Evolutionary conservation across 2,113 vertebrate genomes (phyloP), one percentile per base, ranked within the genome.

Genomic region (zebrafish (Danio rerio)): DNA sequence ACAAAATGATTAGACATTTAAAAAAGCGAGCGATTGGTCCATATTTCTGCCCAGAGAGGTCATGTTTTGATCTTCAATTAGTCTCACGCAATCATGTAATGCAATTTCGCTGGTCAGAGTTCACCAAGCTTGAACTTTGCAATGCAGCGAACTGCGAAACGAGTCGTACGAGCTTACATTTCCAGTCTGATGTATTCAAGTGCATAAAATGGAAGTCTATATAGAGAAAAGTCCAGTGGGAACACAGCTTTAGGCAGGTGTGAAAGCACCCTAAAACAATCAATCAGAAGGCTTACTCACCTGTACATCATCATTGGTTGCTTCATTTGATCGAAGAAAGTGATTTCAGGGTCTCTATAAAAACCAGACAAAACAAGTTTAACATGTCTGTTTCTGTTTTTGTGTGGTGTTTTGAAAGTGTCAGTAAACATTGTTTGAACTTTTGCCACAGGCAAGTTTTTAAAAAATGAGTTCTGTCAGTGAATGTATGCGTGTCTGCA

Each of bases 281-380:
- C n/a, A 50, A 49, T 70, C 47, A 71, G 18, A 52, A 31, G 12
- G 49, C 69, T 63, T 40, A 78, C 80, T 76, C 21, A 91, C 94
- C 94, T 94, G 90, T 94, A 92, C 92, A 94, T 94, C 82, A 90
- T 93, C 80, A 95, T 31, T 1, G 88, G 90, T 58, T 93, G 93
- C 45, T 88, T 92, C 94, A 94, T 94, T 88, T 95, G 93, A 80
- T 95, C 93, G 81, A 91, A 94, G 81, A 95, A 95, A 2, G 88
- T 93, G 12, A 94, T 88, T 11, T 94, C 93, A 63, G 94, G 93
- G 53, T 94, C 92, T 78, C 93, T 95, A 13, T 13, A 59, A n/a
- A 72, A 72, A 49, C 52, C 21, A 16, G 53, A 40, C 10, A 63
- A 65, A 58, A 58, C 43, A 18, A 12, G 11, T 5, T n/a, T 20